Evolutionary conservation across 2,888 invertebrate genomes (phyloP), one percentile per base, ranked within the genome.

Genomic region (Ditula angustiorana): DNA sequence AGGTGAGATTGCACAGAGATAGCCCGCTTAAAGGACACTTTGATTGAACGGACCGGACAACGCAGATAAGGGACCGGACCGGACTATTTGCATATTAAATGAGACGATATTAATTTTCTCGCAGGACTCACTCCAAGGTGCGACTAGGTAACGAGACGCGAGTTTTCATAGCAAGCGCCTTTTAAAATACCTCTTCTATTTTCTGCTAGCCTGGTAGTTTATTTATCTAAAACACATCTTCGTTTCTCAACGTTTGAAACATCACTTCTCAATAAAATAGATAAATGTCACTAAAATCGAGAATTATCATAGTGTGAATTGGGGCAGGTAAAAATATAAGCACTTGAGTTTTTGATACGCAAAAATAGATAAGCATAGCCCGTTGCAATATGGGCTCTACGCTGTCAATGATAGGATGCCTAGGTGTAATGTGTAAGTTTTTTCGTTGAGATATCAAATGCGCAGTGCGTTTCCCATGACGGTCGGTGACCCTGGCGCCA

Each of bases 31-130:
- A 88, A 88, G 88, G 91, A 92, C 91, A 88, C 83, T 80, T 88
- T 92, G 91, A 92, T 91, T 90, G 91, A 92, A 88, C 89, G 89
- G 77, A 85, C 82, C 83, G 88, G 90, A 90, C 91, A 87, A 83
- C 76, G 70, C 67, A 85, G 89, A 91, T 90, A 91, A 88, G 84
- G 73, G 74, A 69, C 72, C 69, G 77, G 78, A 37, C 82, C 79
- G 77, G 78, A 79, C 85, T 87, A 90, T 91, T 90, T 89, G 88
- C 91, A 91, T 92, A 90, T 83, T 91, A 86, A 90, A 91, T 87
- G 88, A 90, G 87, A 75, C 78, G 75, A 85, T 91, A 91, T 91
- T 89, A 90, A 90, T 91, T 90, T 89, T 82, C 78, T 78, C 75
- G 67, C 69, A 77, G 80, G 76, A 76, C 74, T 64, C 74, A 75